Evolutionary conservation across 2,113 vertebrate species (phyloP).

Genomic region (Corythaixoides concolor): DNA sequence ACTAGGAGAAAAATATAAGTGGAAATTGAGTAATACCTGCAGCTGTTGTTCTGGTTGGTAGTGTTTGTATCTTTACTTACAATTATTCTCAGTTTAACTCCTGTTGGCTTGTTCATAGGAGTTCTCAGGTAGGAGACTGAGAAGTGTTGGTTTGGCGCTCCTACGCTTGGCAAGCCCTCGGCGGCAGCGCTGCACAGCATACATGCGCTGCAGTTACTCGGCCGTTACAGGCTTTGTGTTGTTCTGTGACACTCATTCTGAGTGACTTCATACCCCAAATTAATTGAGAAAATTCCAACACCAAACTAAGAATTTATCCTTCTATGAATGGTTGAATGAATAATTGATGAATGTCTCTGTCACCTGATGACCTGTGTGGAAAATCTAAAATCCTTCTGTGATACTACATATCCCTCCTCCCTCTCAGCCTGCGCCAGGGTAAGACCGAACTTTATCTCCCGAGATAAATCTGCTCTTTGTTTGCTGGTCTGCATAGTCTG

Average conservation of each 20-base stretch:
- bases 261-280: not conserved
- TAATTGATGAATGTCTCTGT: not conserved
- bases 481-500: not conserved
- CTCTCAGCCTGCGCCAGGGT: not conserved
- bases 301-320: not conserved
- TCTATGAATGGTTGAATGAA: not conserved
- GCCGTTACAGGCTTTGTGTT: not conserved
- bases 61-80: not conserved
- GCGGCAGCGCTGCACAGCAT: not conserved
- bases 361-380: not conserved
- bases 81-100: not conserved
- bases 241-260: not conserved
- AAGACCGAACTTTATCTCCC: not conserved
- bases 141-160: not conserved
- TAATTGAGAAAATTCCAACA: not conserved
- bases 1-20: not conserved
- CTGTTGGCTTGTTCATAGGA: not conserved
- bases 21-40: not conserved
- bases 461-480: not conserved
- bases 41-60: not conserved
- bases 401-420: not conserved
- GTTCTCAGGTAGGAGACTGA: not conserved
- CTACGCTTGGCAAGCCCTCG: accelerated
- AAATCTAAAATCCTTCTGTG: not conserved
- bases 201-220: not conserved